phyloP scores from a whole-genome alignment of 2,888 invertebrate genomes.

The Volucella inflata region DNA sequence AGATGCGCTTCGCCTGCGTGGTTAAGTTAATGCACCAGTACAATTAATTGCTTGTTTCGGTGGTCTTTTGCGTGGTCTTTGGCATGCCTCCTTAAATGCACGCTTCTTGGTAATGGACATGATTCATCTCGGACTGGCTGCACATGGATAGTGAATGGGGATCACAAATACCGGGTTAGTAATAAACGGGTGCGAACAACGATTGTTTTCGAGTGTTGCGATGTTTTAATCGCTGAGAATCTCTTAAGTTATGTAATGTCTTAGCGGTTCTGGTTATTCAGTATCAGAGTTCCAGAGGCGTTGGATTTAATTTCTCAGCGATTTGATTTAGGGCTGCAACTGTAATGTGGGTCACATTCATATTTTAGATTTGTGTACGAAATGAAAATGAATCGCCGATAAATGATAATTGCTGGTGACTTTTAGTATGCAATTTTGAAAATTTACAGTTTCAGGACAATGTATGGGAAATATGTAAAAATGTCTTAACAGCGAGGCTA shows the following conservation, averaged over 20 bases:
- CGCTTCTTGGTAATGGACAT: slow-evolving; percentile 53
- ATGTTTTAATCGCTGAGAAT: slow-evolving; percentile 60
- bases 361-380: slow-evolving; percentile 29
- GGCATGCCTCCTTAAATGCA: slow-evolving; percentile 46
- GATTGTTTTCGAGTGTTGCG: slow-evolving; percentile 59
- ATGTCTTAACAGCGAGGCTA: not conserved
- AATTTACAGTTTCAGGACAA: slow-evolving; percentile 11
- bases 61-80: slow-evolving; percentile 56
- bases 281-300: slow-evolving; percentile 9
- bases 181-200: slow-evolving; percentile 65
- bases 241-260: slow-evolving; percentile 56
- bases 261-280: slow-evolving; percentile 33
- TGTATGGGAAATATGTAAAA: not conserved
- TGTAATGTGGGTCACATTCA: slow-evolving; percentile 50
- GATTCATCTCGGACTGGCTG: slow-evolving; percentile 45
- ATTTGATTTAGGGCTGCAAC: slow-evolving; percentile 48
- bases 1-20: slow-evolving; percentile 63
- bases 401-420: slow-evolving; percentile 48
- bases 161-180: slow-evolving; percentile 26
- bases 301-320: slow-evolving; percentile 35
- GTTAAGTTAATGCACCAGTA: slow-evolving; percentile 62
- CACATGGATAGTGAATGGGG: not conserved
- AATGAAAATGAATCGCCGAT: slow-evolving; percentile 50
- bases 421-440: slow-evolving; percentile 26
- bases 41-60: slow-evolving; percentile 72